Evolutionary conservation across 2,113 vertebrate species (phyloP), one percentile per base, ranked within the genome.

Genomic region (Copsychus sechellarum): DNA sequence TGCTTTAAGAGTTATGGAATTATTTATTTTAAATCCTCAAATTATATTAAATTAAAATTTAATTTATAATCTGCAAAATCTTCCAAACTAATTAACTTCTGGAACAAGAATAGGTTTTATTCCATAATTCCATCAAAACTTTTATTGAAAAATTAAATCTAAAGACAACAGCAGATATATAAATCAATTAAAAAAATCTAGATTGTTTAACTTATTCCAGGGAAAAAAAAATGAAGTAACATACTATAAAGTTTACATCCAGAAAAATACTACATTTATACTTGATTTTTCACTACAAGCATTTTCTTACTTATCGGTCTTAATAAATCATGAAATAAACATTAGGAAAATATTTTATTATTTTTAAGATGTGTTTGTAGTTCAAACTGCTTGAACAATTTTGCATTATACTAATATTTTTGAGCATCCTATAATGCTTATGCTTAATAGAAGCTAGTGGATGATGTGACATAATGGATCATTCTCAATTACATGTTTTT

Each of bases 401-500:
- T 72, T 95, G 86, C 91, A 93, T 94, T 90, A 94, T 21, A 8
- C 71, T 95, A 94, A 23, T 45, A 42, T 33, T 64, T 71, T 54
- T 76, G 16, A 92, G 90, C 71, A 70, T 65, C 82, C 69, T 95
- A 57, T 45, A 89, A 88, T 43, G 77, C 81, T 94, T 95, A 95
- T 81, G 80, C 88, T 97, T 93, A 96, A 66, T 71, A 91, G 86
- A 87, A 96, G 96, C 88, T 72, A 97, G 86, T 97, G 96, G 91
- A 91, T 97, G 97, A 92, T 34, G 78, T 94, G 96, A 91, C 94
- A 89, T 84, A 93, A 97, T 97, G 98, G 95, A 95, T 97, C 78
- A 79, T 92, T 97, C 95, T 97, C 80, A 96, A 90, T 96, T 97
- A 83, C 88, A 94, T 97, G 97, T 94, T 96, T 95, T 96, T 96